Evolutionary conservation across 2,113 vertebrate species (phyloP).

Genomic region (Macroglossus sobrinus): DNA sequence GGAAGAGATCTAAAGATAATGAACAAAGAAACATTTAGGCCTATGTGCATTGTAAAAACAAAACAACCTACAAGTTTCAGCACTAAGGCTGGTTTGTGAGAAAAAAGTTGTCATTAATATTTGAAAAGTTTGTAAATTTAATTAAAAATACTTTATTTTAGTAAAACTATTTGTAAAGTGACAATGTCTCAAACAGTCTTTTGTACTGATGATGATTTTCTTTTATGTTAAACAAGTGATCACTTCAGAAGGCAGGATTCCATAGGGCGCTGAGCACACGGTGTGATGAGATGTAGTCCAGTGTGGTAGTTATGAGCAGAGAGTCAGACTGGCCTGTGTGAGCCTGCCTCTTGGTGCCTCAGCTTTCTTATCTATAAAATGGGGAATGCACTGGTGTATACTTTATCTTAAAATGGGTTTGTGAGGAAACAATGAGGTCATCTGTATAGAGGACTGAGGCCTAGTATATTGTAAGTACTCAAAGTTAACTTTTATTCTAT

Average conservation of each 20-base stretch:
- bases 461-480: not conserved
- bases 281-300: accelerated
- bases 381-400: not conserved
- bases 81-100: not conserved
- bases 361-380: not conserved
- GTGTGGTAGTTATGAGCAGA: not conserved
- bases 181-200: not conserved
- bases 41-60: not conserved
- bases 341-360: not conserved
- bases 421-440: not conserved
- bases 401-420: not conserved
- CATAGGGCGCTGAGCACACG: too few species aligned
- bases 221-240: not conserved
- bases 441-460: not conserved
- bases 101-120: not conserved
- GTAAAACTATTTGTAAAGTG: not conserved
- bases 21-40: not conserved
- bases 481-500: constrained; percentile 12
- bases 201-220: not conserved
- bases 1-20: constrained; percentile 16
- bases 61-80: not conserved
- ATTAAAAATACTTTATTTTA: not conserved
- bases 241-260: not conserved
- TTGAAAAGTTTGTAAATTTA: not conserved
- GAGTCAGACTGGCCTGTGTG: not conserved